Evolutionary conservation across 2,888 invertebrate genomes (phyloP), one percentile per base, ranked within the genome.

Genomic region (Tetrapedia diversipes): DNA sequence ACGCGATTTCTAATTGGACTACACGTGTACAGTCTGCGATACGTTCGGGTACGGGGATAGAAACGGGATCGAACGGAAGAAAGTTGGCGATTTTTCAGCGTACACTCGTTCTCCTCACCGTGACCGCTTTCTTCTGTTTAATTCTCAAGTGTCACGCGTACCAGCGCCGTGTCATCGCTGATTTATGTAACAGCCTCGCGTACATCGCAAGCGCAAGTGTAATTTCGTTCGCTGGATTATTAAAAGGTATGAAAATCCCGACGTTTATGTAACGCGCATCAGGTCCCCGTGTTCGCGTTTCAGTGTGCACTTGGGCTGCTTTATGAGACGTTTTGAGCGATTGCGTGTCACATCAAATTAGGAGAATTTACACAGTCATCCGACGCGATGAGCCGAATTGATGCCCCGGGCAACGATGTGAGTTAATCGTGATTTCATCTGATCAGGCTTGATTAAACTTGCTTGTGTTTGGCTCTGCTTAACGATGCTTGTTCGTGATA

Each of bases 301-400:
- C 7, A 4, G 4, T 0, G 4, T 2, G 34, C 43, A 43, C 51
- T 1, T 22, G 34, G 3, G 29, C 14, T 32, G 27, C 24, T 56
- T 57, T 43, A 24, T 24, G 54, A 51, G 61, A 73, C 54, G 27
- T 37, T 60, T 76, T 43, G 66, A 61, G 29, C 53, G 32, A 74
- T 65, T 49, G 34, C 43, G 51, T 70, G 79, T 79, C 77, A 59
- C 57, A 34, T 77, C 66, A 79, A 73, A 82, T 85, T 76, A 77
- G 51, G 59, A 11, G 77, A 82, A 83, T 83, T 83, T 83, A 76
- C 77, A 72, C 64, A 70, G 71, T 79, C 60, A 68, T 83, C 70
- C 53, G 70, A 65, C 54, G 47, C 57, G 49, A 57, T 49, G 43
- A 72, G 19, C 27, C 57, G 75, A 76, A 74, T 57, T 57, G 45